Conservation (phyloP, 2,888 invertebrate genomes). For the Watsonalla cultraria region DNA sequence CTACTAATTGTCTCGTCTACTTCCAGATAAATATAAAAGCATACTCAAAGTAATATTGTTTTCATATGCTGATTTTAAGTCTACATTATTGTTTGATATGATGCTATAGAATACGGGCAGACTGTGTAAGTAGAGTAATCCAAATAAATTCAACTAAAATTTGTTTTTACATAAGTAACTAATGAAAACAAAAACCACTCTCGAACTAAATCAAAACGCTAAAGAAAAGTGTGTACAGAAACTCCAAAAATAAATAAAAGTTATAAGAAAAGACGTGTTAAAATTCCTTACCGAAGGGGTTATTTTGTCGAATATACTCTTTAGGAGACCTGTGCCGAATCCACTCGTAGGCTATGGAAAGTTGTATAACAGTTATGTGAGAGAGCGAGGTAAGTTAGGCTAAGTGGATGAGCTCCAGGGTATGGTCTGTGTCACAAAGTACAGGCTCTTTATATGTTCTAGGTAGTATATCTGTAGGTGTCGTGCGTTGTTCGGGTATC, state of each 20-base stretch:
- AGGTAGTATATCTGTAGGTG: constrained; percentile 71
- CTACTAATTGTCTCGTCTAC: constrained; percentile 62
- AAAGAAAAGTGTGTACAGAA: constrained; percentile 58
- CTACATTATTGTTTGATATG: constrained; percentile 62
- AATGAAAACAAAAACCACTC: constrained; percentile 60
- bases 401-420: constrained; percentile 66
- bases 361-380: constrained; percentile 78
- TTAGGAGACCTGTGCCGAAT: constrained; percentile 80
- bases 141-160: constrained; percentile 34
- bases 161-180: constrained; percentile 42
- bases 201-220: constrained; percentile 55
- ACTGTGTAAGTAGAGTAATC: constrained; percentile 59
- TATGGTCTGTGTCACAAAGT: constrained; percentile 77
- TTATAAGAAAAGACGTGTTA: constrained; percentile 73
- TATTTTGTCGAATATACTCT: constrained; percentile 81
- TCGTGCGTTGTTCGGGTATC: constrained; percentile 73
- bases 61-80: constrained; percentile 62
- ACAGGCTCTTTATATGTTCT: constrained; percentile 76
- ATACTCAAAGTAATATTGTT: constrained; percentile 67
- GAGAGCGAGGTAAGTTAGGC: constrained; percentile 70
- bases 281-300: constrained; percentile 80
- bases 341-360: constrained; percentile 78
- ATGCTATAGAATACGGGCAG: constrained; percentile 69
- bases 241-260: constrained; percentile 57
- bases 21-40: constrained; percentile 61